Percentiles rank a stretch among this genome's conserved stretches.
Conservation (phyloP, 2,888 invertebrate species). For the Ligdia adustata region DNA sequence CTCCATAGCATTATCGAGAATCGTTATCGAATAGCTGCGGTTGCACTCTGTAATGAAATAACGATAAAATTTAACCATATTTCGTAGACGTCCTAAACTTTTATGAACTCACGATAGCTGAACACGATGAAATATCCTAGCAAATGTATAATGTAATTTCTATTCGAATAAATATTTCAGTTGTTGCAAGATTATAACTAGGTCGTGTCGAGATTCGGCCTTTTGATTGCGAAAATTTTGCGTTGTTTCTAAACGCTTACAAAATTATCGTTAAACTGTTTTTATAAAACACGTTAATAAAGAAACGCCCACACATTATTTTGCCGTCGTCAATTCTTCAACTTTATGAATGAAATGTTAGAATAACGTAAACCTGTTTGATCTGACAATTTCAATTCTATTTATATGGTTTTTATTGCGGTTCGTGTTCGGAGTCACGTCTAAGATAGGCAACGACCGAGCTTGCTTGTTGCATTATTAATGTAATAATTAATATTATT, state of each 20-base stretch:
- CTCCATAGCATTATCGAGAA: constrained; percentile 35
- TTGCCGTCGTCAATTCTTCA: not conserved
- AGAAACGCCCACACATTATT: constrained; percentile 4
- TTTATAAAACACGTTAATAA: constrained; percentile 22
- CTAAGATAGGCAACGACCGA: constrained; percentile 6
- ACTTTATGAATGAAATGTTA: not conserved
- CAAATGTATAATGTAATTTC: constrained; percentile 14
- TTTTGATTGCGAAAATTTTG: constrained; percentile 35
- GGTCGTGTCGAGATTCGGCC: constrained; percentile 37
- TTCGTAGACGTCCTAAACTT: constrained; percentile 32
- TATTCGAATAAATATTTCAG: constrained; percentile 32
- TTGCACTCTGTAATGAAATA: constrained; percentile 2
- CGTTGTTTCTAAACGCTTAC: constrained; percentile 36
- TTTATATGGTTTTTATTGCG: constrained; percentile 6
- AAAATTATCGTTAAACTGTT: constrained; percentile 29
- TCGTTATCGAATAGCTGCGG: constrained; percentile 19
- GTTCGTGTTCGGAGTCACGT: constrained; percentile 8
- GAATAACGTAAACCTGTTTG: no score
- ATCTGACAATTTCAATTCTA: not conserved
- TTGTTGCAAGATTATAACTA: constrained; percentile 36
- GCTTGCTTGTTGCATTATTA: no score
- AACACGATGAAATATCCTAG: constrained; percentile 14
- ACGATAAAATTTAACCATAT: constrained; percentile 6
- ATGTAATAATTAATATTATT: no score
- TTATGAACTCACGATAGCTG: constrained; percentile 11